Percentiles rank a stretch among this genome's conserved stretches.
These are phyloP conservation scores for Andrena flavipes DNA, from an alignment of 2,888 invertebrate genomes.

Conservation along the genomic window DNA sequence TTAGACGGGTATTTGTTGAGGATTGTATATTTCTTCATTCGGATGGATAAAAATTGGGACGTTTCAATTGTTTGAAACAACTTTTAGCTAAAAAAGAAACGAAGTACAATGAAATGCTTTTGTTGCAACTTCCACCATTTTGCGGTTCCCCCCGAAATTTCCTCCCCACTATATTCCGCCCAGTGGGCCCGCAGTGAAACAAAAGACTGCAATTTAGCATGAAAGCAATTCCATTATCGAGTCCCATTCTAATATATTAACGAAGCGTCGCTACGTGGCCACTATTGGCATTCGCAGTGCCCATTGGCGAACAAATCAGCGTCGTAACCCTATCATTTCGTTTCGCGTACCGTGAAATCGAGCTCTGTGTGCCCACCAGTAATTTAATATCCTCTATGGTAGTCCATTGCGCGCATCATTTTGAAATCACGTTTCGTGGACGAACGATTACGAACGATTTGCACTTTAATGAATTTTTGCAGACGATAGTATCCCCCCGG, in stretches of 20 bases:
- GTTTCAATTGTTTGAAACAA: too few species aligned
- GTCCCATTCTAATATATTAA: conserved; percentile 44
- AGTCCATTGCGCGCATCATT: conserved; percentile 33
- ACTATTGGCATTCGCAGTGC: conserved; percentile 33
- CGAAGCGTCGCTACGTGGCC: conserved; percentile 18
- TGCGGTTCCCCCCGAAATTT: conserved; percentile 18
- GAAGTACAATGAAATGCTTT: not conserved
- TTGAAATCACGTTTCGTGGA: conserved; percentile 13
- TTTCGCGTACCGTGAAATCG: conserved; percentile 63
- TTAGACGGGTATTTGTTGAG: too few species aligned
- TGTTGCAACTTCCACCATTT: not conserved
- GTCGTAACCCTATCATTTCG: conserved; percentile 68
- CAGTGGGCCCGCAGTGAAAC: not conserved
- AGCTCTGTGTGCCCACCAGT: conserved; percentile 19
- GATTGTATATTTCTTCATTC: too few species aligned
- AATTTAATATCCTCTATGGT: conserved; percentile 54
- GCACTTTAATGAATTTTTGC: not conserved
- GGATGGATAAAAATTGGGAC: too few species aligned
- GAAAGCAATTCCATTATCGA: conserved; percentile 50
- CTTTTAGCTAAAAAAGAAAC: not conserved
- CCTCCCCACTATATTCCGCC: not conserved
- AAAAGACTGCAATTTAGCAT: conserved; percentile 47
- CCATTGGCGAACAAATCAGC: conserved; percentile 50
- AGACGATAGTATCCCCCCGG: not conserved
- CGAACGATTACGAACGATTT: not conserved